These are phyloP conservation scores for Aphelenchoides besseyi DNA, from an alignment of 1,140 invertebrate genomes.

Conservation along the genomic window DNA sequence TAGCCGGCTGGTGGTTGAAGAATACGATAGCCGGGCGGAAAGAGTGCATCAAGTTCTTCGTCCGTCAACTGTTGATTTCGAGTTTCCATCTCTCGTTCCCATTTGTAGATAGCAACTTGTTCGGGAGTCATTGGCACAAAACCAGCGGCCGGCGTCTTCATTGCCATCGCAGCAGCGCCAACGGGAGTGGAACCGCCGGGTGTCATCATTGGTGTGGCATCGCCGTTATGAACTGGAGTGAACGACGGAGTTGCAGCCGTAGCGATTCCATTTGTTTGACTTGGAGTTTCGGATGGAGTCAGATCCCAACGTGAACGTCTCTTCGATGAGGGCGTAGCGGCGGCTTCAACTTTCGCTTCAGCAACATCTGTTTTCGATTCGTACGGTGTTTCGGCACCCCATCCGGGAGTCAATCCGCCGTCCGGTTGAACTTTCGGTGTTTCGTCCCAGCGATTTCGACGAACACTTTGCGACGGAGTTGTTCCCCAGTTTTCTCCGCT, in stretches of 20 bases:
- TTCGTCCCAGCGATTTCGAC: constrained; percentile 97
- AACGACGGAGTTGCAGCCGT: constrained; percentile 69
- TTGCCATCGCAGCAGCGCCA: constrained; percentile 90
- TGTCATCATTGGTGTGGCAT: constrained; percentile 67
- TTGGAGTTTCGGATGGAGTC: constrained; percentile 71
- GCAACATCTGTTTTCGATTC: constrained; percentile 74
- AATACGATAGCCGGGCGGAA: constrained; percentile 96
- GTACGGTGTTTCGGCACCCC: constrained; percentile 90
- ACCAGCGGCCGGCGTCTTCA: constrained; percentile 92
- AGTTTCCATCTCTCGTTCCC: constrained; percentile 97
- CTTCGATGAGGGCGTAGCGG: constrained; percentile 88
- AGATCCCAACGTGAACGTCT: constrained; percentile 92
- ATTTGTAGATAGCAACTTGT: constrained; percentile 94
- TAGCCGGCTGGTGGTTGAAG: constrained; percentile 67
- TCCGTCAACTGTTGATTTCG: constrained; percentile 90
- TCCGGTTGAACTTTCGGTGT: constrained; percentile 81
- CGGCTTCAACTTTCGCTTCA: constrained; percentile 77
- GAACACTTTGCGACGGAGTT: constrained; percentile 72
- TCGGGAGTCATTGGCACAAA: constrained; percentile 93
- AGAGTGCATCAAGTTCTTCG: constrained; percentile 93
- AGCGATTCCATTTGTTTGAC: constrained; percentile 58
- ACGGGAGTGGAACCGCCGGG: constrained; percentile 82
- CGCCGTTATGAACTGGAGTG: constrained; percentile 68
- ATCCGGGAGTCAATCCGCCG: constrained; percentile 64
- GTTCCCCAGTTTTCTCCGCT: constrained; percentile 69